Base-by-base conservation (phyloP, 1,140 invertebrate species). In the Lucilia sericata region DNA sequence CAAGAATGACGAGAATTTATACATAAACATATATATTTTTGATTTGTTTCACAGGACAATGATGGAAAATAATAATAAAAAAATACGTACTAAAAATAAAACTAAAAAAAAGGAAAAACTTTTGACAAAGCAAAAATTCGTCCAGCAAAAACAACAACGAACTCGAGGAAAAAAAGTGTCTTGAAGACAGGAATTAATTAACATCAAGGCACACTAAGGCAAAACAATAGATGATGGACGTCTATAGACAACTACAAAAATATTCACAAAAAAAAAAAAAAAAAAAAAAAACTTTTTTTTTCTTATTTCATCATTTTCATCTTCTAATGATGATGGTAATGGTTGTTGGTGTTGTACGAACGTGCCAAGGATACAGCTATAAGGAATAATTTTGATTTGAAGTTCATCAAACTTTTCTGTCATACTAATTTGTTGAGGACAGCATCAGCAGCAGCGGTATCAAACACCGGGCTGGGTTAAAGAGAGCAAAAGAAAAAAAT, bases 111-210 rank as follows among this genome's bases (percentile, higher is more conserved):
- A 51, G n/a, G 76, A 80, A 80, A 80, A 80, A 80, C 76, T 80
- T 80, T 80, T 49, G 75, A 78, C 75, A 78, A 42, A 78, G 42
- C 42, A 49, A 80, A 75, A 9, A 21, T 80, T 80, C 36, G n/a
- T 76, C n/a, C 17, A 36, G 3, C 42, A 78, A 21, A 80, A 80
- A 80, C 17, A 49, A 80, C 7, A 49, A 76, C 5, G 42, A 80
- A 42, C 25, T 51, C 7, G 8, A 76, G 5, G 42, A 80, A 42
- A 36, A 42, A 36, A 76, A 76, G 74, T 76, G 74, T 80, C 76
- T 80, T 80, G 42, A 80, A 80, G 76, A 80, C 76, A 80, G 76
- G 76, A 80, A 80, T 80, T 80, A 80, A 80, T 80, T 80, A 80
- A 80, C 76, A 80, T 80, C 76, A 49, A 80, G 47, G 13, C 42